Conservation (phyloP, 1,140 invertebrate species). For the Drosophila hydei region DNA sequence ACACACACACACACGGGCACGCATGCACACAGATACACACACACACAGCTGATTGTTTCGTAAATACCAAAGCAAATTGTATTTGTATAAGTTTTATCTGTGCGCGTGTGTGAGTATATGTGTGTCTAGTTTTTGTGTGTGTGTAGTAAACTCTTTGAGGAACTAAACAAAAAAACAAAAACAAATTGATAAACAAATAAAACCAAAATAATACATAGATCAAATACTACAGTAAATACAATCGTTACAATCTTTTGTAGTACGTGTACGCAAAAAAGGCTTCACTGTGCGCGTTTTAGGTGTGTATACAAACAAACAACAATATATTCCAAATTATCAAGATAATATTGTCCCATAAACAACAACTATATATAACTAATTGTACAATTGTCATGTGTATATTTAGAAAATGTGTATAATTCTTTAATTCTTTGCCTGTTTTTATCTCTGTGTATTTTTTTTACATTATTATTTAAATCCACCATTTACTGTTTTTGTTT, state of each 20-base stretch:
- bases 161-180: conserved; percentile 32
- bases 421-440: conserved; percentile 35
- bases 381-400: conserved; percentile 51
- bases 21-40: conserved; percentile 7
- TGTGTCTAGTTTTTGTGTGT: conserved; percentile 24
- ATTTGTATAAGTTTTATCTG: conserved; percentile 6
- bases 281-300: conserved; percentile 73
- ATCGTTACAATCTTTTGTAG: conserved; percentile 37
- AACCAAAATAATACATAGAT: conserved; percentile 45
- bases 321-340: conserved; percentile 43
- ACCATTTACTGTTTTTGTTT: conserved; percentile 5
- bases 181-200: conserved; percentile 54
- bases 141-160: conserved; percentile 26
- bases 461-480: conserved; percentile 4
- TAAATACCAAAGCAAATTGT: conserved; percentile 9
- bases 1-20: conserved; percentile 22
- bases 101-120: conserved; percentile 17
- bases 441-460: conserved; percentile 6
- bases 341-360: conserved; percentile 33
- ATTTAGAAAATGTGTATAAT: conserved; percentile 22
- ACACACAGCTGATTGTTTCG: conserved; percentile 1
- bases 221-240: conserved; percentile 39
- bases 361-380: conserved; percentile 16
- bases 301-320: conserved; percentile 65
- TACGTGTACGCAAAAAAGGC: conserved; percentile 53